A percentile compares a stretch with the other conserved stretches of the same genome.
Evolutionary conservation across 1,140 invertebrate genomes (phyloP).

Genomic region (Nilaparvata lugens): DNA sequence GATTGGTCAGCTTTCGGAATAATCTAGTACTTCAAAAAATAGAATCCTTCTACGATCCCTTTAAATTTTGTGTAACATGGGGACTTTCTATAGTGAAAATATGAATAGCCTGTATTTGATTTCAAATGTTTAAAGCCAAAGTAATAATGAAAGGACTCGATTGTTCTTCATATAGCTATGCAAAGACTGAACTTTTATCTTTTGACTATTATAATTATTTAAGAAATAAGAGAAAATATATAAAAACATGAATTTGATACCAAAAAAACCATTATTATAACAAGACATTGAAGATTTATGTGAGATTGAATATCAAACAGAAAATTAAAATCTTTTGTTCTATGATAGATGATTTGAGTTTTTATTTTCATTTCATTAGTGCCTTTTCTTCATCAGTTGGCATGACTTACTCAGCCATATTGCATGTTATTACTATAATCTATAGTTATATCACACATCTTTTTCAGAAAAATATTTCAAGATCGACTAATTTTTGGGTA

Average conservation of each 20-base stretch:
- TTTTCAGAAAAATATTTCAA: too few species aligned
- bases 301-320: too few species aligned
- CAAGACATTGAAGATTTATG: too few species aligned
- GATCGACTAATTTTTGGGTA: too few species aligned
- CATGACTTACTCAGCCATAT: too few species aligned
- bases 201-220: not conserved
- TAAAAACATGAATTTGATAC: not conserved
- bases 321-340: too few species aligned
- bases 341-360: too few species aligned
- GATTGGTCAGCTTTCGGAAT: not conserved
- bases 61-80: too few species aligned
- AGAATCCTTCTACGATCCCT: not conserved
- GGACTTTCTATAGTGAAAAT: not conserved
- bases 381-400: too few species aligned
- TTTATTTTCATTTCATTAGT: too few species aligned
- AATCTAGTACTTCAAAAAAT: not conserved
- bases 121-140: not conserved
- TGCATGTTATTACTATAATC: too few species aligned
- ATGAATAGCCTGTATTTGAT: not conserved
- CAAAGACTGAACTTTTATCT: constrained; percentile 1
- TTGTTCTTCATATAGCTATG: constrained; percentile 2
- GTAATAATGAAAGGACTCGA: not conserved
- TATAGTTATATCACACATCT: too few species aligned
- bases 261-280: not conserved
- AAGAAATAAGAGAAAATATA: not conserved